Evolutionary conservation across 2,797 vertebrate genomes (phyloP), one percentile per base, ranked within the genome.

Genomic region (Helarctos malayanus): DNA sequence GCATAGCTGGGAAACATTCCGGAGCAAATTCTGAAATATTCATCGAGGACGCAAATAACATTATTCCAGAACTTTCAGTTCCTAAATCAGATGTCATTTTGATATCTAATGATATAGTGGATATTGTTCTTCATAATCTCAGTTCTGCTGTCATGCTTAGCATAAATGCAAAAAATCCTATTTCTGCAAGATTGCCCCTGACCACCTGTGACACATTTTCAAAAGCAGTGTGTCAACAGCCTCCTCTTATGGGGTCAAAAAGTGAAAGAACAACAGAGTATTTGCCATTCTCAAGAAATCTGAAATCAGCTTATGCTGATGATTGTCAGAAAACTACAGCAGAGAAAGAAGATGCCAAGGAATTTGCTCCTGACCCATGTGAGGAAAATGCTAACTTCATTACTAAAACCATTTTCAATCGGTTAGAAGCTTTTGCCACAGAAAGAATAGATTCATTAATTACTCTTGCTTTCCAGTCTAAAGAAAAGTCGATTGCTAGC

Each of bases 391-490:
- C 96, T 71, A 87, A 96, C 41, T 83, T 52, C 63, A 98, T 98
- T 57, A 97, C 91, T 41, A 85, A 91, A 63, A 90, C 68, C 47
- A 96, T 98, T 92, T 96, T 95, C 15, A 81, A 88, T 76, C 73
- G 79, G 69, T 94, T 98, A 68, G 89, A 98, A 52, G 96, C 94
- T 68, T 98, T 98, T 94, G 95, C 95, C n/a, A 95, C 94, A 82
- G 68, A 97, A 80, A 97, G 95, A 85, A 76, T 95, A 86, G 94
- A 97, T 61, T 91, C 93, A 0, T 75, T 98, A 91, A 95, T 92
- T 71, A 76, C 49, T 83, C 73, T 78, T 71, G 84, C 84, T 92
- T 85, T 94, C 71, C 94, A 95, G 54, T 8, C 84, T 92, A 94
- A 93, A 45, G 93, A 84, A 93, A 80, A 91, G 9, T 47, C 83